Conservation (phyloP, 2,888 invertebrate species). For the Drosophila pseudotakahashii region DNA sequence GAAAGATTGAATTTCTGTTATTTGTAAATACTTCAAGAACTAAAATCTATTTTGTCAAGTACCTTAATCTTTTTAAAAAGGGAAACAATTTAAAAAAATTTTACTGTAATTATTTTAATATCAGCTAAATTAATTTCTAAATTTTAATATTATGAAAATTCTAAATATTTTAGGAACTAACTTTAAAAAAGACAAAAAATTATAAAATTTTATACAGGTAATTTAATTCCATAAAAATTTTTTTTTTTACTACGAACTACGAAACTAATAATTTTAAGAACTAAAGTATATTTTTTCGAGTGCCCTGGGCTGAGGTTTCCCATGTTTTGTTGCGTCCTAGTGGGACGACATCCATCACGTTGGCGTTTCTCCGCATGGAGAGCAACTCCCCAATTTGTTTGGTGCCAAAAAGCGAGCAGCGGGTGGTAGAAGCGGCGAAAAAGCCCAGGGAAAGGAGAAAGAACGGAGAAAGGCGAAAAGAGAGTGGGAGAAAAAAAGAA, state of each 20-base stretch:
- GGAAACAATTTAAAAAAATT: no score
- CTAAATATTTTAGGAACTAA: no score
- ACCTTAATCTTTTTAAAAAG: no score
- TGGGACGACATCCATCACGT: constrained; percentile 68
- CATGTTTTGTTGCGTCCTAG: constrained; percentile 22
- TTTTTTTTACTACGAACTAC: no score
- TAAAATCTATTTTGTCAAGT: background rate
- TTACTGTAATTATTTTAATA: no score
- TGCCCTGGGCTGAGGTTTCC: constrained; percentile 15
- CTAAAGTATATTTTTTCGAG: background rate
- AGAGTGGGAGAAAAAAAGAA: constrained; percentile 46
- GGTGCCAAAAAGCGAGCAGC: constrained; percentile 68
- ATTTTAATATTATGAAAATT: no score
- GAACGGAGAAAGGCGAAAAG: constrained; percentile 7
- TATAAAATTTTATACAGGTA: no score
- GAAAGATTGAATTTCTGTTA: background rate
- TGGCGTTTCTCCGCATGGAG: constrained; percentile 44
- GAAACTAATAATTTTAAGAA: no score
- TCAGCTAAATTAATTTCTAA: no score
- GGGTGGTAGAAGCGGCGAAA: constrained; percentile 37
- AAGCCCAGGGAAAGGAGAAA: constrained; percentile 3
- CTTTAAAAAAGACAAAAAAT: no score
- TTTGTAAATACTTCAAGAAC: background rate
- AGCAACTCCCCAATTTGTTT: constrained; percentile 56
- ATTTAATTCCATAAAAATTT: no score